Percentiles rank a stretch among this genome's conserved stretches.
Conservation (phyloP, 2,113 vertebrate genomes). For the Pachyramphus minor region DNA sequence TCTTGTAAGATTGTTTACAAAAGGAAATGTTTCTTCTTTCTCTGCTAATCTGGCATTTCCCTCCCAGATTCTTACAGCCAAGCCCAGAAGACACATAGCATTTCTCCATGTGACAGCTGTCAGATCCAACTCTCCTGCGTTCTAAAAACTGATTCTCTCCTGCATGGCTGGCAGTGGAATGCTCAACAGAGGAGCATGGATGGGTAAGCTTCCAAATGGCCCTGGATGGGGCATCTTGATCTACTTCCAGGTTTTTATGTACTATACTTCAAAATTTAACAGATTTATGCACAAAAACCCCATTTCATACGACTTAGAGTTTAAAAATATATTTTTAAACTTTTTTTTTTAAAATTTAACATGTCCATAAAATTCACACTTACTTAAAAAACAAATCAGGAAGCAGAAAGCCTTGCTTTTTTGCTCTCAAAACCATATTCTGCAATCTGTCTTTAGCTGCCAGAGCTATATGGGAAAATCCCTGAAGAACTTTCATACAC, state of each 20-base stretch:
- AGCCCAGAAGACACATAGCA: neutral
- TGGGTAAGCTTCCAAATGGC: neutral
- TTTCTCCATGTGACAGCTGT: neutral
- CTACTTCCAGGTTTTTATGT: neutral
- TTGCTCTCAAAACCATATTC: neutral
- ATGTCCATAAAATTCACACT: neutral
- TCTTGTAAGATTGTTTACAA: neutral
- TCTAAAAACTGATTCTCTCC: neutral
- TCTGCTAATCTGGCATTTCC: neutral
- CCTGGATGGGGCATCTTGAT: neutral
- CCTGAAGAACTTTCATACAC: neutral
- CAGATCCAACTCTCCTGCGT: neutral
- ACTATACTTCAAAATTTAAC: neutral
- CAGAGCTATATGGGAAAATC: neutral
- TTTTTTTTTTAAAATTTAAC: neutral
- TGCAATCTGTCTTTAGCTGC: neutral
- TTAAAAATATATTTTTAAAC: neutral
- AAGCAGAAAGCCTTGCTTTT: neutral
- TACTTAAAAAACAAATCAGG: neutral
- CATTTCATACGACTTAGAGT: neutral
- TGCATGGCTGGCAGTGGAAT: neutral
- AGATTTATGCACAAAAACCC: neutral
- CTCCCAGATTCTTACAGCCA: neutral
- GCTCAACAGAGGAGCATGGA: neutral
- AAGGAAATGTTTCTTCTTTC: neutral